Evolutionary conservation across 2,113 vertebrate genomes (phyloP), one percentile per base, ranked within the genome.

Genomic region (Festucalex cinctus): DNA sequence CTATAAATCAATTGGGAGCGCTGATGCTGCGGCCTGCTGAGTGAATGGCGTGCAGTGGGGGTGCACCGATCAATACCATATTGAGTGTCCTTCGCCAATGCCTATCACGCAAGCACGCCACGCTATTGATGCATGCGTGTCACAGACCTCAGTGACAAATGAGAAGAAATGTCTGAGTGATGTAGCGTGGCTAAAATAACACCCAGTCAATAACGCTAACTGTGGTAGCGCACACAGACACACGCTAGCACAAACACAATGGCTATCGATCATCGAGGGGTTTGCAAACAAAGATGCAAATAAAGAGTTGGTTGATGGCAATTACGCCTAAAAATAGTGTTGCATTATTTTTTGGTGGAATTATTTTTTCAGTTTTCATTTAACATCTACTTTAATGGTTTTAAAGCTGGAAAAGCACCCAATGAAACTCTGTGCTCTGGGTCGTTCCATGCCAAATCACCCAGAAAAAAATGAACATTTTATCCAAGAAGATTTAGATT

Each of bases 21-120:
- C 76, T 86, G 69, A 78, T 26, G 22, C 68, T 66, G 74, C 69
- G 75, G 74, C 69, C 68, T 58, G 63, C 37, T 71, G 69, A 76
- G 61, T 37, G 77, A 68, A 41, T 20, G 60, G 69, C 69, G 73
- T 62, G 66, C 43, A 64, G 71, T 57, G 32, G 22, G 22, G 57
- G 49, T 60, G 57, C 56, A 46, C 35, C 48, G 61, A 67, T 85
- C 88, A 65, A 88, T 90, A 87, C 60, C 66, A 79, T 80, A 88
- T 89, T 78, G 90, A 86, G 69, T 78, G 82, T 84, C 77, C 75
- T 75, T 61, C 81, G 76, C 76, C 70, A 60, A 66, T 57, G 28
- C 48, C 65, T 70, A 73, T 76, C 69, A 73, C 53, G 44, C 71
- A 65, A 69, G 54, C 77, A 51, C 17, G 59, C 70, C 22, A 16